phyloP scores from a whole-genome alignment of 2,888 invertebrate genomes.

The Sphaerophoria rueppellii region DNA sequence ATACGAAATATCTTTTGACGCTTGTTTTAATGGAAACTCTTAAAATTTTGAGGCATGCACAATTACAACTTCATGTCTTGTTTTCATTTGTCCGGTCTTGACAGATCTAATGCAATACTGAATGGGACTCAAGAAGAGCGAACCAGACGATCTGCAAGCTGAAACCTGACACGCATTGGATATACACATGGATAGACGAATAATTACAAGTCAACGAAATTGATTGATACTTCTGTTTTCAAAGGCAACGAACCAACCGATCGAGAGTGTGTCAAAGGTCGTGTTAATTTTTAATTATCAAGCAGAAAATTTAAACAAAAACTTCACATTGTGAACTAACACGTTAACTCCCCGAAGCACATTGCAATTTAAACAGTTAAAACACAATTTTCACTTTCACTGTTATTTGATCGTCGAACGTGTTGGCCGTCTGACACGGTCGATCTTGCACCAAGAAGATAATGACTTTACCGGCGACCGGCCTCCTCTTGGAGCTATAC shows the following conservation, averaged over 20 bases:
- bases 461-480: conserved; percentile 42
- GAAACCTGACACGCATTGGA: no score
- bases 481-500: conserved; percentile 48
- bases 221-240: conserved; percentile 4
- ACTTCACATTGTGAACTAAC: conserved; percentile 32
- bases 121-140: no score
- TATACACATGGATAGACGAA: no score
- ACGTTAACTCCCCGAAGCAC: conserved; percentile 33
- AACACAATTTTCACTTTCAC: conserved; percentile 72
- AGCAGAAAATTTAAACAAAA: conserved; percentile 21
- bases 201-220: no score
- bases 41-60: no score
- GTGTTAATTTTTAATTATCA: conserved; percentile 68
- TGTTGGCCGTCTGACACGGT: conserved; percentile 8
- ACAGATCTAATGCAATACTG: no score
- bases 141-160: no score
- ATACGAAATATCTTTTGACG: no score
- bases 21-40: no score
- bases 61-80: no score
- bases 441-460: conserved; percentile 51
- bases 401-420: conserved; percentile 32
- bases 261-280: conserved; percentile 66
- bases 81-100: no score
- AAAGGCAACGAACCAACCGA: conserved; percentile 37
- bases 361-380: conserved; percentile 29